Percentiles rank a stretch among this genome's conserved stretches.
phyloP scores from a whole-genome alignment of 2,113 vertebrate species.

The Emydura subglobosa region DNA sequence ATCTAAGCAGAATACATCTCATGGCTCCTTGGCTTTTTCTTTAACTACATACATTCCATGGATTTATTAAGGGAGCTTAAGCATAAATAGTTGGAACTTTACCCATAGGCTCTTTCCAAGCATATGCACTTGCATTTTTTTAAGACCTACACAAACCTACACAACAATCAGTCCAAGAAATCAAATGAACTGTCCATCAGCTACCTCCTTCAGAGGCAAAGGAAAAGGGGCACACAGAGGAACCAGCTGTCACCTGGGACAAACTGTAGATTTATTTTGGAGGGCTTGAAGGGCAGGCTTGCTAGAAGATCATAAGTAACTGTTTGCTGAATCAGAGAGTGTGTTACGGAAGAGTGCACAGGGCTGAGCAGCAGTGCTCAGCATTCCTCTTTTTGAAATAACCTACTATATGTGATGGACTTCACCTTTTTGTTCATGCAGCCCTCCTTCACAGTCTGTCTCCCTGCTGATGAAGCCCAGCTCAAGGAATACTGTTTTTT shows the following conservation, averaged over 20 bases:
- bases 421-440: background rate
- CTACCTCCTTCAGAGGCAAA: background rate
- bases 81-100: background rate
- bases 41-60: background rate
- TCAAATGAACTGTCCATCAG: background rate
- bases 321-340: background rate
- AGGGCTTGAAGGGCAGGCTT: rapidly evolving
- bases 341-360: background rate
- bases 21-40: background rate
- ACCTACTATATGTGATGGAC: background rate
- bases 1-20: background rate
- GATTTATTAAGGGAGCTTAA: background rate
- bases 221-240: background rate
- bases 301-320: background rate
- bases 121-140: background rate
- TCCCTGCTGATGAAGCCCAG: background rate
- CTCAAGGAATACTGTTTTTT: background rate
- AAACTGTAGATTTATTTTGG: background rate
- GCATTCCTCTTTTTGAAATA: background rate
- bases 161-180: background rate
- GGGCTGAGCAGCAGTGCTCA: background rate
- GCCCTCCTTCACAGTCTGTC: background rate
- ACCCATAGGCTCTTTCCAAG: background rate
- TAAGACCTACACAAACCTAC: background rate
- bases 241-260: background rate